Conservation (phyloP, 1,140 invertebrate species). For the Neotoxoptera formosana region DNA sequence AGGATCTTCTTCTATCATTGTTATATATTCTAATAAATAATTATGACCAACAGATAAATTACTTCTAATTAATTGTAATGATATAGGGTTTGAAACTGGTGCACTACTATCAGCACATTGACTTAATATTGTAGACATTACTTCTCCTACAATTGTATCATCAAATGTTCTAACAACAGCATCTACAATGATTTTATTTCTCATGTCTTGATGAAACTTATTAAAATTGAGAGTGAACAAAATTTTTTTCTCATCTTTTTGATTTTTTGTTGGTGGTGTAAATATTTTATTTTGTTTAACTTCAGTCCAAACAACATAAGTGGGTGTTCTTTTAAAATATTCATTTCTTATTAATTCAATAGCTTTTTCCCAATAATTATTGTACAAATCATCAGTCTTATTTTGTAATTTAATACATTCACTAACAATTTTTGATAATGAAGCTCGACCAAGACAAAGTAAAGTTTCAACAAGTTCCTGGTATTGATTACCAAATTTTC, state of each 20-base stretch:
- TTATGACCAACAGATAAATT: slow-evolving; percentile 47
- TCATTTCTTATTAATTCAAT: slow-evolving; percentile 46
- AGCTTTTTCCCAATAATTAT: slow-evolving; percentile 51
- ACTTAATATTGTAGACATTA: slow-evolving; percentile 50
- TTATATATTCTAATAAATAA: slow-evolving; percentile 54
- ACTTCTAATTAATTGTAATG: slow-evolving; percentile 51
- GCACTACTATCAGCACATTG: slow-evolving; percentile 22
- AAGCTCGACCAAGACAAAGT: slow-evolving; percentile 43
- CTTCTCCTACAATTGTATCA: slow-evolving; percentile 33
- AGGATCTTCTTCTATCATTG: slow-evolving; percentile 54
- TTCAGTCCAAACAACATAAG: slow-evolving; percentile 48
- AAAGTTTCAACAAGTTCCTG: slow-evolving; percentile 32
- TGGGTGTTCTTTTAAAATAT: slow-evolving; percentile 43
- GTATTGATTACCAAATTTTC: slow-evolving; percentile 40
- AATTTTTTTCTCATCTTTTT: slow-evolving; percentile 48
- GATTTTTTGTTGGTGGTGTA: slow-evolving; percentile 35
- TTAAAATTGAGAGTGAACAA: slow-evolving; percentile 34
- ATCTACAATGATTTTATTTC: slow-evolving; percentile 47
- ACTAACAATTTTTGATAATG: slow-evolving; percentile 35
- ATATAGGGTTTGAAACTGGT: slow-evolving; percentile 51
- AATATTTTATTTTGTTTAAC: slow-evolving; percentile 47
- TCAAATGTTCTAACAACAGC: slow-evolving; percentile 48
- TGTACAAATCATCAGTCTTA: background rate
- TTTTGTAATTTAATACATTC: slow-evolving; percentile 46
- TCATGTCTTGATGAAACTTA: slow-evolving; percentile 52